Percentiles rank a stretch among this genome's conserved stretches.
phyloP scores from a whole-genome alignment of 2,797 vertebrate species.

The Clarias pachynema region DNA sequence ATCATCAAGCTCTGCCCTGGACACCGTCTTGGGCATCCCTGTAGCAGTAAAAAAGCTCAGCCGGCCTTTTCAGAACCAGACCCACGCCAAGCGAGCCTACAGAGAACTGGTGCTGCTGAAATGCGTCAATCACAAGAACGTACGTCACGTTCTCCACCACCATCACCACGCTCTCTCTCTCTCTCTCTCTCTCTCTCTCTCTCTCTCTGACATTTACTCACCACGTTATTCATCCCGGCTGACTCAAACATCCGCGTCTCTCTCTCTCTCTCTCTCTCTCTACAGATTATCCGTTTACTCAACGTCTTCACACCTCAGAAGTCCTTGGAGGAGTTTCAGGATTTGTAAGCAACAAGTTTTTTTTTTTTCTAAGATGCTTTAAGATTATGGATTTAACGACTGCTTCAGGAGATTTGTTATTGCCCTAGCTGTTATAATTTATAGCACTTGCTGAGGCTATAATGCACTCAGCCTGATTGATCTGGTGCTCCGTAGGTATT shows the following conservation, averaged over 20 bases:
- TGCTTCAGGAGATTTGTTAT: conserved; percentile 8
- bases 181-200: no score
- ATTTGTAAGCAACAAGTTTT: conserved; percentile 86
- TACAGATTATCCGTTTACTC: conserved; percentile 94
- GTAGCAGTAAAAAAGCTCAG: conserved; percentile 97
- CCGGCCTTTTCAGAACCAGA: conserved; percentile 87
- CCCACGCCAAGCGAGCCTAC: conserved; percentile 85
- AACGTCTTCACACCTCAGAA: conserved; percentile 98
- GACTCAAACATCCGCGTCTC: conserved; percentile 35
- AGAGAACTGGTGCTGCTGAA: conserved; percentile 95
- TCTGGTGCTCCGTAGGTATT: conserved; percentile 75
- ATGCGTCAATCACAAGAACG: conserved; percentile 99
- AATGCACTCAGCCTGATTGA: conserved; percentile 23
- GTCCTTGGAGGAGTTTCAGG: conserved; percentile 97
- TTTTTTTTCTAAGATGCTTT: conserved; percentile 22
- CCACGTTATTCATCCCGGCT: background rate
- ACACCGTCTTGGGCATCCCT: conserved; percentile 88
- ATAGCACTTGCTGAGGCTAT: conserved; percentile 25
- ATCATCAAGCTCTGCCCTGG: conserved; percentile 88
- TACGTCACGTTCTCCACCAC: conserved; percentile 66
- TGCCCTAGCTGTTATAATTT: conserved; percentile 11
- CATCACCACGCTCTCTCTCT: background rate
- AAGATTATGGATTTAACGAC: conserved; percentile 5
- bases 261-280: conserved; percentile 20
- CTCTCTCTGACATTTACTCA: background rate